These are phyloP conservation scores for Aurelia sp. DNA, from an alignment of 30 jellyfish, hydroid and myxozoan genomes.

Conservation along the genomic window DNA sequence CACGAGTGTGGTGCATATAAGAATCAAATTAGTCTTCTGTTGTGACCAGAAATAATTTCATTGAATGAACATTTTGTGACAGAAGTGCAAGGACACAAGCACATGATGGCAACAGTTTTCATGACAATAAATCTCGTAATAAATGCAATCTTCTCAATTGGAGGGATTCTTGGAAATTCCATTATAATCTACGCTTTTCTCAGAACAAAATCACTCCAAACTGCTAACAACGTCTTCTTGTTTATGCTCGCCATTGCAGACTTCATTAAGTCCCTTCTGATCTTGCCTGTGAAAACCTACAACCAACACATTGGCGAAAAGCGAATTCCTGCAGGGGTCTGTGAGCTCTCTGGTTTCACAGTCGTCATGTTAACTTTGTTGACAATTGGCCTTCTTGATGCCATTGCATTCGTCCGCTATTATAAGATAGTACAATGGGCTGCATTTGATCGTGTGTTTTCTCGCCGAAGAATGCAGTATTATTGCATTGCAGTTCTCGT, in stretches of 20 bases:
- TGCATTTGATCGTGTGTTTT: background rate
- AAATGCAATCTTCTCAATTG: conserved; percentile 15
- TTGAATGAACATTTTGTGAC: too few species aligned
- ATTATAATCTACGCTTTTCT: conserved; percentile 20
- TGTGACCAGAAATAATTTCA: too few species aligned
- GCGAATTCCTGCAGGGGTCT: conserved; percentile 2
- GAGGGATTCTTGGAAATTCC: conserved; percentile 32
- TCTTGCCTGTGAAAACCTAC: conserved; percentile 33
- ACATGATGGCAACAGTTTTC: conserved; percentile 28
- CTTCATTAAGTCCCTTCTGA: conserved; percentile 19
- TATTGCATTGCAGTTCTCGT: conserved; percentile 8
- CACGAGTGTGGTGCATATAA: too few species aligned
- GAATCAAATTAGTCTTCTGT: too few species aligned
- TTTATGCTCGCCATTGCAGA: conserved; percentile 45
- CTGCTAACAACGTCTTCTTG: conserved; percentile 28
- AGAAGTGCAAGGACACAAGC: too few species aligned
- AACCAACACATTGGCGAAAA: background rate
- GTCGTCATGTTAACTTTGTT: conserved; percentile 41
- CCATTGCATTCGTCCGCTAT: conserved; percentile 76
- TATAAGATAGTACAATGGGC: conserved; percentile 46
- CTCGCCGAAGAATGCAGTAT: background rate
- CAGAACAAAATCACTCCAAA: conserved; percentile 21
- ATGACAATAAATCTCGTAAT: conserved; percentile 13
- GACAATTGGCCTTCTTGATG: conserved; percentile 64
- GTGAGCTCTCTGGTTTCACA: conserved; percentile 66